phyloP scores from a whole-genome alignment of 2,113 vertebrate genomes.

The Guaruba guarouba region DNA sequence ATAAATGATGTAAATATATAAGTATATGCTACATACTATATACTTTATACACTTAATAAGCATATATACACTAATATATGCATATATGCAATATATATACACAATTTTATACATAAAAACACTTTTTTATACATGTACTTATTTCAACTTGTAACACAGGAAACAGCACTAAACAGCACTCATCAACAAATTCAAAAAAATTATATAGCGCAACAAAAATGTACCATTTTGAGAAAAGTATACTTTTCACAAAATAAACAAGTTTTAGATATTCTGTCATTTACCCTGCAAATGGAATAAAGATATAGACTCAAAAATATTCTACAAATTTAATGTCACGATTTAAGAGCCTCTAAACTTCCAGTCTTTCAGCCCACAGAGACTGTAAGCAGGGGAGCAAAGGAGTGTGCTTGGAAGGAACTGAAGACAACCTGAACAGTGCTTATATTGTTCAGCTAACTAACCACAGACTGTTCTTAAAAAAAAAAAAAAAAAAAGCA shows the following conservation, averaged over 20 bases:
- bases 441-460: background rate
- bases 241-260: background rate
- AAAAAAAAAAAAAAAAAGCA: background rate
- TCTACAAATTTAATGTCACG: background rate
- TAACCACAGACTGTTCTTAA: background rate
- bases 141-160: background rate
- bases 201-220: background rate
- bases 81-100: background rate
- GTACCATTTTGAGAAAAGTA: background rate
- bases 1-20: background rate
- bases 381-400: background rate
- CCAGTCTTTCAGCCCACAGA: background rate
- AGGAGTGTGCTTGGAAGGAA: background rate
- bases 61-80: background rate
- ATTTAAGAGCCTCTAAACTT: background rate
- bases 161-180: background rate
- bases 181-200: background rate
- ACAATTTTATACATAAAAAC: background rate
- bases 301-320: background rate
- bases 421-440: background rate
- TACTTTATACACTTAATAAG: background rate
- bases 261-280: background rate
- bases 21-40: background rate
- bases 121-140: background rate
- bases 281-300: background rate